Conservation (phyloP, 2,797 vertebrate genomes). For the Leucoraja ocellata region DNA sequence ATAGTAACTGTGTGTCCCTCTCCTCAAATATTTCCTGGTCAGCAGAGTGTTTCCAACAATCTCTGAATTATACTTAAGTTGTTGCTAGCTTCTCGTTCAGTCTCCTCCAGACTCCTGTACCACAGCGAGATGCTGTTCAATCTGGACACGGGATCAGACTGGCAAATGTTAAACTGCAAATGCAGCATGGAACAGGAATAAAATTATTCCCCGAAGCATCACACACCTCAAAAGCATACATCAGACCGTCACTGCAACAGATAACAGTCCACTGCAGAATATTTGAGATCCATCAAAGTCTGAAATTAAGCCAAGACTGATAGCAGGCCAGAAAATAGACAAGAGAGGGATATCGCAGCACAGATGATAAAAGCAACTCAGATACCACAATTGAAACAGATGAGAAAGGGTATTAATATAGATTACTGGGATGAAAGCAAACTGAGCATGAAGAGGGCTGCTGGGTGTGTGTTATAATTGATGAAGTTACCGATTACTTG, state of each 20-base stretch:
- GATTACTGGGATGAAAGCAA: conserved; percentile 24
- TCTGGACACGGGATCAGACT: neutral
- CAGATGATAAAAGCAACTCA: neutral
- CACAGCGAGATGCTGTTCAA: neutral
- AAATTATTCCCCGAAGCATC: neutral
- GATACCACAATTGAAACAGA: neutral
- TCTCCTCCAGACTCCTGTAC: neutral
- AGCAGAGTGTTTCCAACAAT: too few species aligned
- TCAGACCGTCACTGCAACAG: neutral
- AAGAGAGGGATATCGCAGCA: neutral
- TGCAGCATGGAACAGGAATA: neutral
- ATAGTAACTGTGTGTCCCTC: neutral
- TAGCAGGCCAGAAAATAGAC: neutral
- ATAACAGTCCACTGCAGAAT: neutral
- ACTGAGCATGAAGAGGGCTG: neutral
- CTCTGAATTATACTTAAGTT: neutral
- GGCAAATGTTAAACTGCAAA: neutral
- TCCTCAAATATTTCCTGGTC: too few species aligned
- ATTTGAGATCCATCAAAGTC: neutral
- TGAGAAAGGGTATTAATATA: conserved; percentile 15
- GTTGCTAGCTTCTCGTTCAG: neutral
- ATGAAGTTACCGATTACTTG: neutral
- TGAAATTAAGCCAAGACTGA: conserved; percentile 14
- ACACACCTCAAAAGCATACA: neutral
- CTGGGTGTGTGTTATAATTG: neutral